Base-by-base conservation (phyloP, 2,888 invertebrate genomes). In the Hartigia nigra region DNA sequence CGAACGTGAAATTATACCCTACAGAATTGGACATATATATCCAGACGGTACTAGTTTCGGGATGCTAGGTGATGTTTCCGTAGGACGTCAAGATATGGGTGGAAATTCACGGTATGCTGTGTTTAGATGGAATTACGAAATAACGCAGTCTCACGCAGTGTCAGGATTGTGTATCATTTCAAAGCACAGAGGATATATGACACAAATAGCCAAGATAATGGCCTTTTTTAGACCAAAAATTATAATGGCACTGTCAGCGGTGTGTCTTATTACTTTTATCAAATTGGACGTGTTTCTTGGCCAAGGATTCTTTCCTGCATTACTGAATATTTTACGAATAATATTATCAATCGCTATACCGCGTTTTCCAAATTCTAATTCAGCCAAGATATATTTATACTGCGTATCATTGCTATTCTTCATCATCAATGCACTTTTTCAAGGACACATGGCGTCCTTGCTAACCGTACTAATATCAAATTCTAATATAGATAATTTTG, bases 101-200 rank as follows among this genome's bases (percentile, higher is more conserved):
- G 83, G 84, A 84, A 86, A 86, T 75, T 69, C 74, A 11, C 81
- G 82, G 32, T 69, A 32, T 9, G n/a, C 83, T 39, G 12, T 80
- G 31, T 23, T 70, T 12, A 77, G 77, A 70, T 85, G 85, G 85
- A 82, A 76, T 81, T 70, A 85, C 82, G 78, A 31, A 70, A 77
- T 81, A n/a, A 86, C 83, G 2, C 86, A 87, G 75, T 86, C 87
- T 4, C 85, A 87, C 70, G 81, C 78, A 2, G 76, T 77, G 12
- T 78, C 83, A 5, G 83, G 85, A 0, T 11, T 86, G 0, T 87
- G 86, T 78, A 83, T 84, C 3, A 79, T 86, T 12, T 81, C 87
- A 0, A 80, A 79, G 31, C 70, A 75, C 11, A 75, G 76, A 11
- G 77, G 76, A 1, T 35, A 80, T 36, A 35, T 82, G 3, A 78